These are phyloP conservation scores for Coboldia fuscipes DNA, from an alignment of 1,140 invertebrate genomes.

Conservation along the genomic window DNA sequence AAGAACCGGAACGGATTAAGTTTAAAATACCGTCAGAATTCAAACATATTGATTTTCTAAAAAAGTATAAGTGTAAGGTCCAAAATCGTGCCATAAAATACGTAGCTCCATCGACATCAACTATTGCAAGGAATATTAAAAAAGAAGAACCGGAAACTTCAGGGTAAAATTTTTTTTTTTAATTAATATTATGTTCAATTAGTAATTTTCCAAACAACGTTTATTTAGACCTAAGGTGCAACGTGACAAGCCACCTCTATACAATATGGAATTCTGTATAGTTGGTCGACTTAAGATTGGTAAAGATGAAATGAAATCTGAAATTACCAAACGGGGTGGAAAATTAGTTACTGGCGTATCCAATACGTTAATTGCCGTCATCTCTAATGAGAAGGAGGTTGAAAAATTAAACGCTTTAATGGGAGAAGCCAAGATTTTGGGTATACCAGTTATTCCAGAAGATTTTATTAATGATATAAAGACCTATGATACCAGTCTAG, in stretches of 20 bases:
- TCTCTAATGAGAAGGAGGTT: constrained; percentile 47
- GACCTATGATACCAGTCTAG: constrained; percentile 28
- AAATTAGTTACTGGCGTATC: constrained; percentile 40
- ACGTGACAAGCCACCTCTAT: constrained; percentile 38
- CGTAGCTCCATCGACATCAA: constrained; percentile 23
- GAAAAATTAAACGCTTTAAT: constrained; percentile 45
- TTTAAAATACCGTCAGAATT: constrained; percentile 52
- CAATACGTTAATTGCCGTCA: constrained; percentile 45
- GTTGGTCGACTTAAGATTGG: constrained; percentile 32
- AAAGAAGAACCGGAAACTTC: constrained; percentile 23
- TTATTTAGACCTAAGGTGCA: constrained; percentile 31
- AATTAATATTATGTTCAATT: background rate
- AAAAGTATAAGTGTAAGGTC: constrained; percentile 43
- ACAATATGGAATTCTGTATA: constrained; percentile 61
- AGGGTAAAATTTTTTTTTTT: constrained; percentile 1
- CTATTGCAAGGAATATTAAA: constrained; percentile 23
- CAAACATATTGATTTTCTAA: constrained; percentile 31
- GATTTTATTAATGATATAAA: constrained; percentile 53
- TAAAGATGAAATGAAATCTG: constrained; percentile 41
- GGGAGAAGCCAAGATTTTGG: constrained; percentile 35
- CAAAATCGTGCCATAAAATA: constrained; percentile 36
- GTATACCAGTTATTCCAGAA: constrained; percentile 62
- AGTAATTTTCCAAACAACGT: background rate
- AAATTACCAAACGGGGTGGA: constrained; percentile 55
- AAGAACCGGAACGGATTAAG: constrained; percentile 46